phyloP scores from a whole-genome alignment of 2,797 vertebrate genomes.

The Chrosomus eos region DNA sequence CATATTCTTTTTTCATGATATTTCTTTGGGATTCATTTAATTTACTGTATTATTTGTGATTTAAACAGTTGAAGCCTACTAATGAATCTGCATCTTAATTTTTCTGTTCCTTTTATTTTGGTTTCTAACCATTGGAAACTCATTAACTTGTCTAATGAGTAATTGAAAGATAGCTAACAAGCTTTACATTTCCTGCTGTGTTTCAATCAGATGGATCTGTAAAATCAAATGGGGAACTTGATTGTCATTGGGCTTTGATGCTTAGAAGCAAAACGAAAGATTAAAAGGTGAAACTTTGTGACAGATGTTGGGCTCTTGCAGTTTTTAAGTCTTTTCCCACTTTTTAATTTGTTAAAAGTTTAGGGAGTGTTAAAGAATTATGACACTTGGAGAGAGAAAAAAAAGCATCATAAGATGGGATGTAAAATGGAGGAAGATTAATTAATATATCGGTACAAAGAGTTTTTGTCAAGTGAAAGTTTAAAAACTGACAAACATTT shows the following conservation, averaged over 20 bases:
- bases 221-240: neutral
- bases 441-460: neutral
- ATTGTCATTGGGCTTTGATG: neutral
- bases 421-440: neutral
- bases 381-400: neutral
- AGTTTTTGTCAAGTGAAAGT: neutral
- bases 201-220: slow-evolving; percentile 8
- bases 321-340: neutral
- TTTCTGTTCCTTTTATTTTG: neutral
- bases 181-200: slow-evolving; percentile 17
- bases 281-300: neutral
- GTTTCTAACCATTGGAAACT: slow-evolving; percentile 5
- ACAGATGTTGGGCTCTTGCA: neutral
- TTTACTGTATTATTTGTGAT: neutral
- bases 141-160: slow-evolving; percentile 35
- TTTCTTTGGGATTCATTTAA: neutral
- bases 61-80: neutral
- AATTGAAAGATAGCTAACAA: slow-evolving; percentile 21
- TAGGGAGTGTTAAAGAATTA: neutral
- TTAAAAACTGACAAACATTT: neutral
- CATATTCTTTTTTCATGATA: neutral
- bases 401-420: neutral
- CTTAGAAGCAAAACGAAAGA: slow-evolving; percentile 11
- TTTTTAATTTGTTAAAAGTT: neutral
- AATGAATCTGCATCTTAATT: neutral